These are phyloP conservation scores for Callyntrura guangdongensis DNA, from an alignment of 2,888 invertebrate species.

Conservation along the genomic window DNA sequence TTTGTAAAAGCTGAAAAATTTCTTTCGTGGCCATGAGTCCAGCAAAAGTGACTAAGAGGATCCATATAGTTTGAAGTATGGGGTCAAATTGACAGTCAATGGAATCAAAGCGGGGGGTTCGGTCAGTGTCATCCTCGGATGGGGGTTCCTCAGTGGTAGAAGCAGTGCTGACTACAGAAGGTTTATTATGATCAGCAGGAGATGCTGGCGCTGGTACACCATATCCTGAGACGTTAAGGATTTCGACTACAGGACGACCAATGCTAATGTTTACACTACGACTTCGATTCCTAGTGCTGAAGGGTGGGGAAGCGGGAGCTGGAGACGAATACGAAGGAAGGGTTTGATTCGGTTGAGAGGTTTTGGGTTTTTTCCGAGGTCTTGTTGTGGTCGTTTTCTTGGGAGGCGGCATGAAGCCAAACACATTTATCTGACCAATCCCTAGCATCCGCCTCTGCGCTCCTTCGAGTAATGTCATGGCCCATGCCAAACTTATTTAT, in stretches of 20 bases:
- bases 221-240: too few relatives aligned
- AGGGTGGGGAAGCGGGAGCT: slow-evolving; percentile 1
- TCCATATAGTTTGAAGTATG: slow-evolving; percentile 80
- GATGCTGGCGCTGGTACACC: too few relatives aligned
- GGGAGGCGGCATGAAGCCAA: slow-evolving; percentile 65
- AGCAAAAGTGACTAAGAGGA: slow-evolving; percentile 81
- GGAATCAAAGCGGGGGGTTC: background rate
- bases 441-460: slow-evolving; percentile 23
- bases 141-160: too few relatives aligned
- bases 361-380: background rate
- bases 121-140: background rate
- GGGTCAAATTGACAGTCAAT: slow-evolving; percentile 35
- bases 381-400: slow-evolving; percentile 42
- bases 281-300: background rate
- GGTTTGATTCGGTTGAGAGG: background rate
- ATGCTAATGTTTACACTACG: background rate
- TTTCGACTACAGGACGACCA: background rate
- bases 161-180: too few relatives aligned
- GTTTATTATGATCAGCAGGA: too few relatives aligned
- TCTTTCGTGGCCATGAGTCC: slow-evolving; percentile 88
- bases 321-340: background rate
- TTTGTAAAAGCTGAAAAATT: slow-evolving; percentile 88
- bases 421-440: too few relatives aligned
- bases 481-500: too few relatives aligned
- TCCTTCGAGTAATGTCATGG: slow-evolving; percentile 38